A percentile compares a stretch with the other conserved stretches of the same genome.
phyloP scores from a whole-genome alignment of 2,888 invertebrate genomes.

The Morpho achilles region DNA sequence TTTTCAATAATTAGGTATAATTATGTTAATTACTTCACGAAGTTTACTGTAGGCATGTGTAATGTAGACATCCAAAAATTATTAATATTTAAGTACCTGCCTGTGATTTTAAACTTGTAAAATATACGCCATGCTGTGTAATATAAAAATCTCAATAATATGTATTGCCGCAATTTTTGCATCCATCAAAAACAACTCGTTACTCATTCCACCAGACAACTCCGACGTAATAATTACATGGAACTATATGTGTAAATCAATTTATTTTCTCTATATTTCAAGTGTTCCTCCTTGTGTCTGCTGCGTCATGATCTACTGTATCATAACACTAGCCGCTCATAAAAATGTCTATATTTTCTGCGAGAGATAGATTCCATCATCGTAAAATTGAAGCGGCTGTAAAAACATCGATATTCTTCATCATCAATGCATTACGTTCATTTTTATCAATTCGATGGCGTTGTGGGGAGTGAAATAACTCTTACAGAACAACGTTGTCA shows the following conservation, averaged over 20 bases:
- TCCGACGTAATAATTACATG: no score
- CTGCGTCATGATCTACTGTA: constrained; percentile 38
- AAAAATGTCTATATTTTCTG: constrained; percentile 63
- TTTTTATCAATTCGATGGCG: constrained; percentile 25
- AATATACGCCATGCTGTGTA: no score
- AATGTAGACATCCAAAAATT: no score
- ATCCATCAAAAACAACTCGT: no score
- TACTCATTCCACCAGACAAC: no score
- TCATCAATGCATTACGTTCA: constrained; percentile 36
- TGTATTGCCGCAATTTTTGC: no score
- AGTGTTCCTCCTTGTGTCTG: constrained; percentile 21
- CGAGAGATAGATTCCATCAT: constrained; percentile 60
- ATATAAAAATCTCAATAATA: no score
- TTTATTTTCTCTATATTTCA: constrained; percentile 29
- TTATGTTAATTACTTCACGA: no score
- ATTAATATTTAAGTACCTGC: no score
- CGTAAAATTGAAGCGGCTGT: constrained; percentile 59
- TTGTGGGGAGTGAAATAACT: constrained; percentile 2
- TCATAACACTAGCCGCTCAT: constrained; percentile 47
- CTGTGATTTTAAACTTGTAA: no score
- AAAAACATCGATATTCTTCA: constrained; percentile 49
- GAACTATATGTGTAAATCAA: constrained; percentile 6
- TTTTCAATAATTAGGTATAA: no score
- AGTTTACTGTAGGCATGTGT: no score
- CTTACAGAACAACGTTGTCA: background rate